phyloP scores from a whole-genome alignment of 2,797 vertebrate species.

The Periophthalmus magnuspinnatus region DNA sequence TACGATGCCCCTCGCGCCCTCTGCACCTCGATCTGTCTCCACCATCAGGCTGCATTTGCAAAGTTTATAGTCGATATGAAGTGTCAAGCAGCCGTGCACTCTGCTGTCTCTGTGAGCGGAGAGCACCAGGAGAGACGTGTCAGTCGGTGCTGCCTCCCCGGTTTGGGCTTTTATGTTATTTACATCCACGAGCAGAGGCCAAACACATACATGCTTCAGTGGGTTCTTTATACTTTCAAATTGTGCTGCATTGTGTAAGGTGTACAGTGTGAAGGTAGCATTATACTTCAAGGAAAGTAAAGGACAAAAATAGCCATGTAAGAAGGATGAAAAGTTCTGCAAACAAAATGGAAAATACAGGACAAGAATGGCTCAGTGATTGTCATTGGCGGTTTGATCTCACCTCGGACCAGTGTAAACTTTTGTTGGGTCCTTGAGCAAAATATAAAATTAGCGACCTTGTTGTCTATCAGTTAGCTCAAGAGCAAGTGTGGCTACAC shows the following conservation, averaged over 20 bases:
- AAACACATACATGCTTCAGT: constrained; percentile 2
- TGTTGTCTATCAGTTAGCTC: too few relatives aligned
- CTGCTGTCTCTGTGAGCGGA: constrained; percentile 29
- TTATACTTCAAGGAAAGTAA: background rate
- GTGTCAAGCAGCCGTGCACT: constrained; percentile 45
- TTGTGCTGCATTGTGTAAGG: background rate
- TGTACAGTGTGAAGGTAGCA: background rate
- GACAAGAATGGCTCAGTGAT: too few relatives aligned
- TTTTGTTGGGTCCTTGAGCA: too few relatives aligned
- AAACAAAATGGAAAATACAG: background rate
- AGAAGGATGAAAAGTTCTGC: background rate
- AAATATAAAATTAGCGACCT: too few relatives aligned
- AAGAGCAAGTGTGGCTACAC: too few relatives aligned
- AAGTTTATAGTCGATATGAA: constrained; percentile 54
- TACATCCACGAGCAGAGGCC: constrained; percentile 1
- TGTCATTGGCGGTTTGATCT: too few relatives aligned
- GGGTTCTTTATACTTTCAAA: background rate
- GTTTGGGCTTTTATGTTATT: constrained; percentile 3
- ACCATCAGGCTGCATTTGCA: constrained; percentile 64
- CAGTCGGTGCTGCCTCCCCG: background rate
- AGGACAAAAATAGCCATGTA: background rate
- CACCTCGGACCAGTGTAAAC: too few relatives aligned
- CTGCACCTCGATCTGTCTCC: constrained; percentile 61
- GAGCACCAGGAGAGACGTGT: constrained; percentile 10
- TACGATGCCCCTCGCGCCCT: constrained; percentile 66